A percentile compares a stretch with the other conserved stretches of the same genome.
phyloP scores from a whole-genome alignment of 2,888 invertebrate species.

The Acleris sparsana region DNA sequence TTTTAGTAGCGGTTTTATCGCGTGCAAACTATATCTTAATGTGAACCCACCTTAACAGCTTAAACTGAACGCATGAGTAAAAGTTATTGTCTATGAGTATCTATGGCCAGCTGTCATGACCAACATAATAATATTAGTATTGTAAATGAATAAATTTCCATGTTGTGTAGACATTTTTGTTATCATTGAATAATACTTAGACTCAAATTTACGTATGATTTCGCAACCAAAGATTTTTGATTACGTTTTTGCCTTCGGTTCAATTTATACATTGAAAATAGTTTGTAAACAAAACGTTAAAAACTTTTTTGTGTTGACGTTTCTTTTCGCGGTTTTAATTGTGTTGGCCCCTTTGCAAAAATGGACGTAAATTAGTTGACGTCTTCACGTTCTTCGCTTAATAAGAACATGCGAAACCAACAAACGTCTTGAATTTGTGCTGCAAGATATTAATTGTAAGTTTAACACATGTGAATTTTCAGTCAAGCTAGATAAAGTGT shows the following conservation, averaged over 20 bases:
- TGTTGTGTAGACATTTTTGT: too few relatives aligned
- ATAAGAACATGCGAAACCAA: conserved; percentile 37
- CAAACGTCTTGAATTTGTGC: conserved; percentile 14
- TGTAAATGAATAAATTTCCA: too few relatives aligned
- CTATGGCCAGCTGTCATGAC: conserved; percentile 2
- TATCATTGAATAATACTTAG: too few relatives aligned
- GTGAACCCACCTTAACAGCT: background rate
- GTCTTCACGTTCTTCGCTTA: conserved; percentile 39
- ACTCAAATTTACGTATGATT: too few relatives aligned
- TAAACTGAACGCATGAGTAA: conserved; percentile 4
- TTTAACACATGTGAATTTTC: conserved; percentile 20
- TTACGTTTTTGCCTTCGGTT: background rate
- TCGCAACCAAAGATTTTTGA: too few relatives aligned
- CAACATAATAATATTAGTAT: conserved; percentile 8
- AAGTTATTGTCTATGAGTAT: conserved; percentile 16
- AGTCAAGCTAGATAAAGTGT: conserved; percentile 35
- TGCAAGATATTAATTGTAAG: conserved; percentile 32
- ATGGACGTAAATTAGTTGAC: conserved; percentile 45
- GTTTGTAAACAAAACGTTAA: background rate
- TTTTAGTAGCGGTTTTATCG: background rate
- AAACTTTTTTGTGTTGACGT: conserved; percentile 42
- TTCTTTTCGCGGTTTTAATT: conserved; percentile 49
- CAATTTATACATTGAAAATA: background rate
- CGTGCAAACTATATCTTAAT: too few relatives aligned
- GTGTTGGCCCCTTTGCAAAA: conserved; percentile 38